A percentile compares a stretch with the other conserved stretches of the same genome.
Evolutionary conservation across 1,140 invertebrate species (phyloP).

Genomic region (Cotesia glomerata): DNA sequence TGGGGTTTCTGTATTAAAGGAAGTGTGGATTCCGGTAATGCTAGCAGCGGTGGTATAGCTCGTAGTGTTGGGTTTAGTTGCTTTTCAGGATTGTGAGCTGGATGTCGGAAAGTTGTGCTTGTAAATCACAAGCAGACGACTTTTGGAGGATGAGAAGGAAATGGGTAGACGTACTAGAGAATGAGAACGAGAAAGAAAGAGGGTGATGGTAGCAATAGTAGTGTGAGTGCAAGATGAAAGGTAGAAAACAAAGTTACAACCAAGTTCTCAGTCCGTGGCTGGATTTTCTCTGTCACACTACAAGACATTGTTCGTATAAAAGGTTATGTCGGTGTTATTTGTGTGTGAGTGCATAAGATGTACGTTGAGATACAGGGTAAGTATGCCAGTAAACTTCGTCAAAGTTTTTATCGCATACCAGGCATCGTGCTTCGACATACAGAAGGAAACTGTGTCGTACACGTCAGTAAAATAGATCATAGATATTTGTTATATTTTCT

Average conservation of each 20-base stretch:
- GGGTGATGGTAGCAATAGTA: background rate
- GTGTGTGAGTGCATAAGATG: background rate
- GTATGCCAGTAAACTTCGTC: conserved; percentile 18
- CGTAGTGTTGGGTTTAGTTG: background rate
- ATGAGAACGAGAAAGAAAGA: background rate
- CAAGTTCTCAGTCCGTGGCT: conserved; percentile 13
- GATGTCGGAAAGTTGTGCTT: conserved; percentile 3
- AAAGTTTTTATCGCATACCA: conserved; percentile 26
- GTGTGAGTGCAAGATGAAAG: background rate
- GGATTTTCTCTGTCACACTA: conserved; percentile 11
- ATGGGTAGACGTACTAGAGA: background rate
- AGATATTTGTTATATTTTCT: conserved; percentile 2
- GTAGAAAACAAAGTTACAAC: conserved; percentile 18
- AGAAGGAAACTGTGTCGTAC: conserved; percentile 4
- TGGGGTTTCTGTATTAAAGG: conserved; percentile 3
- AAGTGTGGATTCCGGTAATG: conserved; percentile 1
- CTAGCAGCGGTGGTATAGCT: background rate
- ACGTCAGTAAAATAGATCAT: conserved; percentile 13
- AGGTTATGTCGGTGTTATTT: background rate
- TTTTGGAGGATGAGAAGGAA: background rate
- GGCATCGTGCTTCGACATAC: conserved; percentile 16
- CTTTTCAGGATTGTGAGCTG: too few species aligned
- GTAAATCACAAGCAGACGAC: background rate
- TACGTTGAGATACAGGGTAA: background rate
- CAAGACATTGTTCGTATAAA: conserved; percentile 8